Evolutionary conservation across 2,888 invertebrate species (phyloP).

Genomic region (Hydroisotoma schaefferi): DNA sequence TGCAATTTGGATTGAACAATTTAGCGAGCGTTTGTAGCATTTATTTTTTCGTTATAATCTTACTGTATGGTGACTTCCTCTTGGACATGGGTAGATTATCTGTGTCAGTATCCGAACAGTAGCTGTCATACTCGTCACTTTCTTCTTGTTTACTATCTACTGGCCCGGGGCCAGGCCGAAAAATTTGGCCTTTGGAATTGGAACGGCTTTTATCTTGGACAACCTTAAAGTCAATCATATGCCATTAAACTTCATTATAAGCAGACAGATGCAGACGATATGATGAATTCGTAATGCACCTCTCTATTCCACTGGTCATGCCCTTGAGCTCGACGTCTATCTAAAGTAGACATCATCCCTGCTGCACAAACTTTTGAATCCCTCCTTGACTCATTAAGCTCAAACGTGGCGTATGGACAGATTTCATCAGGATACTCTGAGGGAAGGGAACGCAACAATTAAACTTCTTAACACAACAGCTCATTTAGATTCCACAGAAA

Average conservation of each 20-base stretch:
- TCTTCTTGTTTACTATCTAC: constrained; percentile 42
- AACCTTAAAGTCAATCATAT: no score
- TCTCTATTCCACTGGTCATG: constrained; percentile 7
- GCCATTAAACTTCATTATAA: no score
- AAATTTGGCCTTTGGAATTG: not conserved
- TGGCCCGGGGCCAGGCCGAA: not conserved
- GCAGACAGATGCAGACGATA: no score
- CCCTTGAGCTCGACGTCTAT: constrained; percentile 24
- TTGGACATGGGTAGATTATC: no score
- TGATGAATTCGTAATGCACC: no score
- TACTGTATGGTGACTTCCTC: no score
- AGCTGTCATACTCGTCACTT: constrained; percentile 50
- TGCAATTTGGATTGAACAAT: not conserved
- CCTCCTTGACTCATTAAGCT: constrained; percentile 51
- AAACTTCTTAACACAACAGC: no score
- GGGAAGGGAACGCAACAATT: no score
- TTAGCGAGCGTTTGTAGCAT: not conserved
- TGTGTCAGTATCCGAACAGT: constrained; percentile 46
- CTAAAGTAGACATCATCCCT: constrained; percentile 33
- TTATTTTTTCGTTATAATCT: not conserved
- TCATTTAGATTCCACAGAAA: not conserved
- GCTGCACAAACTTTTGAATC: constrained; percentile 33
- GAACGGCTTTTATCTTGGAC: constrained; percentile 1
- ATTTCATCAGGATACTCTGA: constrained; percentile 61
- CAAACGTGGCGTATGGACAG: constrained; percentile 62